Evolutionary conservation across 2,888 invertebrate genomes (phyloP), one percentile per base, ranked within the genome.

Genomic region (Acanthosoma haemorrhoidale): DNA sequence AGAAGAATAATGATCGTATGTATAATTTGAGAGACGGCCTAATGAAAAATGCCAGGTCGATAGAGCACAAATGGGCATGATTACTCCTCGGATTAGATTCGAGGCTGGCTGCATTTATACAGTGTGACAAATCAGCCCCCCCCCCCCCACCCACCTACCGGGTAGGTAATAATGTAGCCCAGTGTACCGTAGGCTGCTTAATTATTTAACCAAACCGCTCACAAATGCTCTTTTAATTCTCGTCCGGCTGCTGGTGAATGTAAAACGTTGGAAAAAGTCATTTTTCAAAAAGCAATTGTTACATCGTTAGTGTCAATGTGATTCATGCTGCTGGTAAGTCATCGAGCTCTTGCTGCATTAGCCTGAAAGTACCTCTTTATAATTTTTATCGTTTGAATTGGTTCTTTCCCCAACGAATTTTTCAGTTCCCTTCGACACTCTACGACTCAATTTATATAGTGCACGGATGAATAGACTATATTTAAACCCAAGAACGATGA

Each of bases 231-330:
- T 51, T 51, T 51, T 51, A 51, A 51, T 51, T 51, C 51, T 51
- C 39, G 16, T 1, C 15, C 3, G 8, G 3, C 25, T 15, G 18
- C 38, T 21, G 4, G n/a, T 21, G 36, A 38, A 61, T 38, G n/a
- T 38, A 61, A 18, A 38, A 61, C 61, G 61, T 38, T 51, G 61
- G 38, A 61, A 61, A 34, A 61, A 61, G 34, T 61, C 32, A 61
- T 61, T 61, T 61, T 61, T 61, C 61, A 61, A 36, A 51, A 13
- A 51, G 25, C 51, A n/a, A 29, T 51, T 51, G 51, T 51, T 51
- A 51, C n/a, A 21, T 51, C 51, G 51, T 51, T 51, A 51, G 51
- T n/a, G 25, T 5, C 29, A 25, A 51, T 25, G 29, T 2, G 51
- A 51, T 25, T 51, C 51, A 51, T 51, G 25, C 11, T n/a, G n/a